Evolutionary conservation across 2,888 invertebrate species (phyloP).

Genomic region (Gonocerus acuteangulatus): DNA sequence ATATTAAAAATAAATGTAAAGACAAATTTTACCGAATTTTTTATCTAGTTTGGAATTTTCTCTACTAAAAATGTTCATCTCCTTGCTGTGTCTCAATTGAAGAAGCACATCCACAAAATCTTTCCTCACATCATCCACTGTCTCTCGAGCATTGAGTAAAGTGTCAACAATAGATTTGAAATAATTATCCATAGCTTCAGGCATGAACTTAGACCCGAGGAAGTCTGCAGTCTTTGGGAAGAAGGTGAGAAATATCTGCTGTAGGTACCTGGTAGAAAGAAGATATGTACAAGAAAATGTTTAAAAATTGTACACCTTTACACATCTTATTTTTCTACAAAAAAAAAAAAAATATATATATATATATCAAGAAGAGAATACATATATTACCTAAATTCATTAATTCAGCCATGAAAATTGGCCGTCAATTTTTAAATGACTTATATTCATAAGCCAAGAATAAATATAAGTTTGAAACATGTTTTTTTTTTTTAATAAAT

Average conservation of each 20-base stretch:
- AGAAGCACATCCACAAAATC: constrained; percentile 6
- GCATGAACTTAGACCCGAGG: not conserved
- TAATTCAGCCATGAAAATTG: too few relatives aligned
- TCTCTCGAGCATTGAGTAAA: not conserved
- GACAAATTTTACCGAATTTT: constrained; percentile 10
- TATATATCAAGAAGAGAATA: too few relatives aligned
- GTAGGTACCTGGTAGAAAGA: not conserved
- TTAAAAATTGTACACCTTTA: not conserved
- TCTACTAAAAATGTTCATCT: not conserved
- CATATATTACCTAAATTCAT: too few relatives aligned
- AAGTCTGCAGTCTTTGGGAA: constrained; percentile 6
- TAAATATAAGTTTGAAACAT: too few relatives aligned
- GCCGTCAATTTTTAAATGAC: too few relatives aligned
- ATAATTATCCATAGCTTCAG: not conserved
- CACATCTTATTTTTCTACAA: not conserved
- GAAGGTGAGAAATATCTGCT: constrained; percentile 6
- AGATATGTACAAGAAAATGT: not conserved
- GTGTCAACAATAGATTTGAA: constrained; percentile 2
- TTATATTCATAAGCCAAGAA: too few relatives aligned
- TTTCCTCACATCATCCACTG: not conserved
- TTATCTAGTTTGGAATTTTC: constrained; percentile 11
- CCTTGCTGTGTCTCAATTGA: not conserved
- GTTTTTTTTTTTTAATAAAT: too few relatives aligned
- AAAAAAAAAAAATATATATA: not conserved
- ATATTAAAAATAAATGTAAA: too few relatives aligned